A percentile compares a stretch with the other conserved stretches of the same genome.
phyloP scores from a whole-genome alignment of 1,140 invertebrate genomes.

The Chelonus insularis region DNA sequence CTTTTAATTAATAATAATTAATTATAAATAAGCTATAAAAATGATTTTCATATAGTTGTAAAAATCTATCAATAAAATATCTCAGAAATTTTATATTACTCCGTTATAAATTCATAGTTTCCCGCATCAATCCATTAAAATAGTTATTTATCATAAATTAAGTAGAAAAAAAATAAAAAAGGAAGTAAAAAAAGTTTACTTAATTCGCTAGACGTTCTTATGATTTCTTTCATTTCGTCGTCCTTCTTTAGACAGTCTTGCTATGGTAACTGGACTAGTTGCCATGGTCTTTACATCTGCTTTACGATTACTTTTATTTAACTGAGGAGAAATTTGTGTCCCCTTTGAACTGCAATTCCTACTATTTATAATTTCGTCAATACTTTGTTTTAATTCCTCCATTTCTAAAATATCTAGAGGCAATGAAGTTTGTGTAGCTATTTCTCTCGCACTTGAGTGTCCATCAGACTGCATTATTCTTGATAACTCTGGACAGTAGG shows the following conservation, averaged over 20 bases:
- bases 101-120: too few species aligned
- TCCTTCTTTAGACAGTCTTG: slow-evolving; percentile 13
- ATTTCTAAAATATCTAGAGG: slow-evolving; percentile 56
- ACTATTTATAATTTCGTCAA: slow-evolving; percentile 55
- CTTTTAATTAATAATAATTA: too few species aligned
- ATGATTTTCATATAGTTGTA: too few species aligned
- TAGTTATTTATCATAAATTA: too few species aligned
- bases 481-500: slow-evolving; percentile 53
- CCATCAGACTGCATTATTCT: slow-evolving; percentile 60
- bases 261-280: neutral
- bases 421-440: slow-evolving; percentile 63
- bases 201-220: slow-evolving; percentile 6
- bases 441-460: slow-evolving; percentile 66
- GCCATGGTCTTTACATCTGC: slow-evolving; percentile 4
- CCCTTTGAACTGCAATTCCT: slow-evolving; percentile 50
- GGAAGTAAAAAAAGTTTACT: neutral
- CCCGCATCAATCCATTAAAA: too few species aligned
- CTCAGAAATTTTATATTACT: too few species aligned
- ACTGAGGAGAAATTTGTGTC: slow-evolving; percentile 52
- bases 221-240: slow-evolving; percentile 7
- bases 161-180: neutral
- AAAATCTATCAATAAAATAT: too few species aligned
- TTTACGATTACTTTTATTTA: slow-evolving; percentile 42
- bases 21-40: too few species aligned
- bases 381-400: slow-evolving; percentile 55